Base-by-base conservation (phyloP, 2,797 vertebrate species). In the Limosa lapponica region DNA sequence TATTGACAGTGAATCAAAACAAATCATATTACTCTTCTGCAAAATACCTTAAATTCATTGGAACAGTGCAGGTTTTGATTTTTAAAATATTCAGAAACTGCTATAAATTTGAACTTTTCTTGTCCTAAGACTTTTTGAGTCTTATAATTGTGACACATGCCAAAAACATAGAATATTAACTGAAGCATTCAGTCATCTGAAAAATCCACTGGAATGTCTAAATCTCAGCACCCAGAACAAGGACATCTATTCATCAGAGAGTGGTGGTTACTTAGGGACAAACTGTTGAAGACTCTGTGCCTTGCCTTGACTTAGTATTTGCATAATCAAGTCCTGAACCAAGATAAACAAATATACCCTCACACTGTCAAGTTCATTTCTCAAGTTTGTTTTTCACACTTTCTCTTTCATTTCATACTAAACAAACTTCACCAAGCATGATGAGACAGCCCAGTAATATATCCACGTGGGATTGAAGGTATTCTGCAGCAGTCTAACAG, bases 151-250 rank as follows among this genome's bases (percentile, higher is more conserved):
- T 93, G 87, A 66, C 80, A 62, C 44, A 67, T 74, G 85, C 55
- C 72, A 93, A 83, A 73, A 58, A 51, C 81, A 82, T 3, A 70
- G 64, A 83, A 82, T 66, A 59, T 85, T 51, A 78, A 95, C 69
- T 79, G 70, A 80, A 91, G 58, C 37, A 78, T 72, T 93, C 82
- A 72, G 19, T 93, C 89, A 94, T 90, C 71, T 91, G 92, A 94
- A 91, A 92, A 94, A 93, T 80, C 58, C 18, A 55, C 51, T 90
- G 82, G 87, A 87, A 87, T 77, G 94, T 91, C 66, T 59, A 93
- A 88, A 87, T 95, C 91, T 89, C 79, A 75, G 82, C 30, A 48
- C 41, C 61, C 69, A 59, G 83, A 70, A 96, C 91, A 91, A 95
- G 81, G 84, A 62, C 74, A 72, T 30, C 39, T 91, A 86, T 95